Base-by-base conservation (phyloP, 2,797 vertebrate species). In the Hapalemur alaotrensis region DNA sequence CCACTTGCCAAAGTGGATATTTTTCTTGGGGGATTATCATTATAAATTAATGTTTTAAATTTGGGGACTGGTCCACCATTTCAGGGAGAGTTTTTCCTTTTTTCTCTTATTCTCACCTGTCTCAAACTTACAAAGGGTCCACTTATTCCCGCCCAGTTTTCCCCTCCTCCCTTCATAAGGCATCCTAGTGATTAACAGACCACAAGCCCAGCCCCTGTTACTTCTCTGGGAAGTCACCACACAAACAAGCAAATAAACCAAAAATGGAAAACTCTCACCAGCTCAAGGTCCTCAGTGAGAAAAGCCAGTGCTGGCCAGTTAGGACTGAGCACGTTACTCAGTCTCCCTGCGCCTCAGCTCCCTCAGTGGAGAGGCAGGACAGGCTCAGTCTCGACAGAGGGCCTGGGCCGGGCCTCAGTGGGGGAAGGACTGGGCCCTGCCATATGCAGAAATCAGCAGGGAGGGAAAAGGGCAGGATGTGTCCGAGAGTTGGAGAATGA, bases 11-110 rank as follows among this genome's bases (percentile, higher is more conserved):
- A 92, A 89, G 83, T 76, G 48, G 63, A 92, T 67, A 41, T 70
- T 97, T 96, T 86, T 73, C 93, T 93, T 95, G 69, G 57, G 81
- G 54, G 94, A 81, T 89, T 91, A 95, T 89, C 59, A 80, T 95
- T 93, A 78, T 90, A 89, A 83, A 94, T 91, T 83, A 67, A 91
- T 80, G 75, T 63, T 97, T 91, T 95, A 95, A 67, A 93, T 83
- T 43, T 88, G 4, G 32, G 12, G 23, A 32, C 48, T 50, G 84
- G 76, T 65, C 43, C 6, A 4, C 65, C 80, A 93, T 78, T 91
- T 89, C 63, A 13, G 35, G 35, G 9, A 73, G 13, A 13, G 7
- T 43, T 91, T 79, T 52, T 17, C 46, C 13, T 89, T 92, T 76
- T 81, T 82, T 43, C 32, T 73, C 59, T 89, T 85, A 85, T 70